Evolutionary conservation across 2,797 vertebrate species (phyloP), one percentile per base, ranked within the genome.

Genomic region (Pipistrellus kuhlii): DNA sequence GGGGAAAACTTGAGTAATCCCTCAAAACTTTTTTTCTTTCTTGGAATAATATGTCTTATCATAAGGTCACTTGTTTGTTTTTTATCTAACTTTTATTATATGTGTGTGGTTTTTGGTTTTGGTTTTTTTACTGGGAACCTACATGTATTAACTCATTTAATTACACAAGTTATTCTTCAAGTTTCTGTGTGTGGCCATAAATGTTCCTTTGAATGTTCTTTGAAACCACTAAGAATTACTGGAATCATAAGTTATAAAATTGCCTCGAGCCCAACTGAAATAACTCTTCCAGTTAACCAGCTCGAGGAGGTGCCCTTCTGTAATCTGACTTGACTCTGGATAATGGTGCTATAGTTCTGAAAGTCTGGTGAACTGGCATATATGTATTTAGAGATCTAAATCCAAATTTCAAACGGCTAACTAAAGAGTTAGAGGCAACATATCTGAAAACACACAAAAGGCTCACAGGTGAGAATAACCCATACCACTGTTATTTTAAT

Each of bases 111-210:
- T 96, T 96, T 69, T 57, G 46, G n/a, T 81, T 94, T 76, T 91
- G 57, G 32, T 93, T 90, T 75, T 82, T 13, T 88, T 92, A 88
- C 30, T 38, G 51, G 44, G 72, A 72, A 86, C 30, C 25, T 86
- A 44, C 64, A 57, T 62, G 44, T 83, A 85, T 76, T 71, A 85
- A 76, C 23, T 72, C 78, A 91, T 53, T 78, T 76, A 82, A 41
- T 91, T 73, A 83, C 21, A 84, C 21, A 76, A 90, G 85, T 90
- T 85, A 90, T 76, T 85, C 91, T 64, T 62, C 77, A 89, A 89
- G 71, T 76, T 83, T 23, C n/a, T 87, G 15, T 69, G 72, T 66
- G 20, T 35, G 25, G 53, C 44, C 55, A 71, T 53, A 55, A 78
- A 84, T 88, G 92, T 23, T 85, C 68, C 73, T 77, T 51, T 88